Evolutionary conservation across 2,888 invertebrate genomes (phyloP).

Genomic region (Rhimphoctona megacephalus): DNA sequence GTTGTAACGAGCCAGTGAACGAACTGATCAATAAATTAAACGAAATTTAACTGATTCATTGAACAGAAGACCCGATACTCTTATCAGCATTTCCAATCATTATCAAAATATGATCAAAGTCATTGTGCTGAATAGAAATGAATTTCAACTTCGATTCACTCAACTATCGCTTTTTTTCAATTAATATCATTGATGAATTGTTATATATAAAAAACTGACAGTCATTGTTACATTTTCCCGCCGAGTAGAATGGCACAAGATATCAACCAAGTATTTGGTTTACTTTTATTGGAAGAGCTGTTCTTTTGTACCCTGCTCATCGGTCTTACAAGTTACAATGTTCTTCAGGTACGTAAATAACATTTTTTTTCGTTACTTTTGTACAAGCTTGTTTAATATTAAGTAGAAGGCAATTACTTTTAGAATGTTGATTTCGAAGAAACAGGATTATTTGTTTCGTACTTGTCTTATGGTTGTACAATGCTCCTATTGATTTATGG

Average conservation of each 20-base stretch:
- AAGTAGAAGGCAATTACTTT: not conserved
- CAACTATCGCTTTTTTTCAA: not conserved
- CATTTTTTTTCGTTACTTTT: not conserved
- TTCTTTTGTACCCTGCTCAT: slow-evolving; percentile 55
- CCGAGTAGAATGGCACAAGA: slow-evolving; percentile 3
- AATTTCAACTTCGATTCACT: not conserved
- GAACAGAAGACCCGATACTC: too few species aligned
- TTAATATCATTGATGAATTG: too few species aligned
- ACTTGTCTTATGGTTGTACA: slow-evolving; percentile 48
- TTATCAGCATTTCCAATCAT: too few species aligned
- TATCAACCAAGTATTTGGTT: slow-evolving; percentile 46
- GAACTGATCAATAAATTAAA: too few species aligned
- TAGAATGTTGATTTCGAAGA: slow-evolving; percentile 53
- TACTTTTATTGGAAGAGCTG: slow-evolving; percentile 59
- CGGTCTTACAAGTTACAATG: slow-evolving; percentile 57
- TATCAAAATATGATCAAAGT: not conserved
- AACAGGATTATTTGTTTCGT: slow-evolving; percentile 50
- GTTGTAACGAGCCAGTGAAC: not conserved
- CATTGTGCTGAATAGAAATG: not conserved
- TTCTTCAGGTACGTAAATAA: slow-evolving; percentile 34
- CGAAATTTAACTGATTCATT: not conserved
- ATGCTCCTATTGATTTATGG: slow-evolving; percentile 61
- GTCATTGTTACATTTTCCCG: not conserved
- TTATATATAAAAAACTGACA: not conserved
- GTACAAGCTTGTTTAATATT: not conserved